phyloP scores from a whole-genome alignment of 1,140 invertebrate species.

The Aphis gossypii region DNA sequence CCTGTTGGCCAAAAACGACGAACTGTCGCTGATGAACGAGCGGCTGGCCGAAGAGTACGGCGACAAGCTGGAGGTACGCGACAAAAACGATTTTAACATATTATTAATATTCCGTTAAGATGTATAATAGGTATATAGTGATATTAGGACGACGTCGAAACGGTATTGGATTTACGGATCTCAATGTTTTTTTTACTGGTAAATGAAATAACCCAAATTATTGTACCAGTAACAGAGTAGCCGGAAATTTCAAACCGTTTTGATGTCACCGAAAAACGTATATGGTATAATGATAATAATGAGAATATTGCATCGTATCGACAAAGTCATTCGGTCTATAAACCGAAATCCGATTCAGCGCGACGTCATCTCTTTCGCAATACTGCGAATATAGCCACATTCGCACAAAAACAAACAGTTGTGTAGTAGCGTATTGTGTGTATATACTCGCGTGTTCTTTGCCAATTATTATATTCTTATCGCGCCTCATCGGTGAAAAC shows the following conservation, averaged over 20 bases:
- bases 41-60: conserved; percentile 85
- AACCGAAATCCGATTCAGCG: not conserved
- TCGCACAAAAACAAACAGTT: not conserved
- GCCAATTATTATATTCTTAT: not conserved
- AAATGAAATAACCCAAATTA: not conserved
- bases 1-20: conserved; percentile 91
- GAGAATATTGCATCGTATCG: too few species aligned
- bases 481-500: not conserved
- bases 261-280: not conserved
- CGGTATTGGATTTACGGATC: not conserved
- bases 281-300: not conserved
- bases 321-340: not conserved
- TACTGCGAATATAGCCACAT: not conserved
- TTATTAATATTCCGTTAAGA: too few species aligned
- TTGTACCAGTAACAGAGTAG: not conserved
- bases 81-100: not conserved
- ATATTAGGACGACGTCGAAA: not conserved
- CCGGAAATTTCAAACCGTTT: not conserved
- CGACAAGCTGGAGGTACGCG: conserved; percentile 89
- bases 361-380: not conserved
- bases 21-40: conserved; percentile 87
- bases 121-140: too few species aligned
- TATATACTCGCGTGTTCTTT: not conserved
- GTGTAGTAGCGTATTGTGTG: too few species aligned
- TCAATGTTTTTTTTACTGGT: not conserved